Evolutionary conservation across 2,888 invertebrate genomes (phyloP), one percentile per base, ranked within the genome.

Genomic region (Drosophila neotestacea): DNA sequence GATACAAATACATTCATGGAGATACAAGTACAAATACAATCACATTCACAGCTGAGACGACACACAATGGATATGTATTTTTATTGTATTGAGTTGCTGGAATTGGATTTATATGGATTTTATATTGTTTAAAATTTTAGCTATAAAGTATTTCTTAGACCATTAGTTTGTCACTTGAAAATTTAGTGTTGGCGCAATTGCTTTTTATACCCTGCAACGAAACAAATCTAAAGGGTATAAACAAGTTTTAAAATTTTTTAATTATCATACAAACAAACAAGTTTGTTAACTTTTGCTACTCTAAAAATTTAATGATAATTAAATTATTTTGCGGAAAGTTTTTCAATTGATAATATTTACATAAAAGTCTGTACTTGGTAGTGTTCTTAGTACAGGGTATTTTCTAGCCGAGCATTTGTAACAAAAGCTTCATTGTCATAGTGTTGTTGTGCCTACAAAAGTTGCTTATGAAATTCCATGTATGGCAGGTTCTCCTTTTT

Each of bases 111-210:
- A 68, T 73, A 69, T 71, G 70, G 74, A 54, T 74, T 71, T 69
- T 76, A 82, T 87, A 85, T 87, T 84, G 85, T 85, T 84, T 87
- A 81, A 81, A 87, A 81, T 83, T 77, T 73, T 64, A 69, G 88
- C 83, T 69, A 87, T 84, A 85, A 85, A 88, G 79, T 79, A 85
- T 88, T 84, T 85, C 81, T 86, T 88, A 86, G 84, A 72, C 85
- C 88, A 88, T 85, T 85, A 84, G 87, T 85, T 85, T 85, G 85
- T 79, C 88, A 88, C 88, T 85, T 81, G 85, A 77, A 77, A 85
- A 85, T 88, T 88, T 84, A 86, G 72, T 83, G 72, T 46, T 7
- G 55, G 60, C 51, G 67, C 69, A 81, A 83, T 67, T 77, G 77
- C 56, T 77, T 63, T 73, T 66, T 44, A 32, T 59, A 61, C 77